Evolutionary conservation across 2,888 invertebrate genomes (phyloP).

Genomic region (Phyllotreta striolata): DNA sequence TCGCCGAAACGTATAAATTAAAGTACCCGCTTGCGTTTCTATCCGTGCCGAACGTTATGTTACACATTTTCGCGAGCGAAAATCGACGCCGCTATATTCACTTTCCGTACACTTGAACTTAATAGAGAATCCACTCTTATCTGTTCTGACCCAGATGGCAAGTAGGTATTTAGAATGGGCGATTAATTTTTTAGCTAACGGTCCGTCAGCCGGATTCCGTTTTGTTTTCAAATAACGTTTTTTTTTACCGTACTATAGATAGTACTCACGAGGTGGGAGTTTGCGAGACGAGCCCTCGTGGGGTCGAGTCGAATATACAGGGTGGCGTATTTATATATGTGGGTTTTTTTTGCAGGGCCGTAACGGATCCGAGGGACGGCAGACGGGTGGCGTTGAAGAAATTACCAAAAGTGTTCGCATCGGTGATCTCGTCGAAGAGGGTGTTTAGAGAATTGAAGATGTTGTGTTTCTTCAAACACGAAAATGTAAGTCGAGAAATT

Average conservation of each 20-base stretch:
- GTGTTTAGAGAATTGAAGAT: slow-evolving; percentile 99
- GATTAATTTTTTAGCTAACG: slow-evolving; percentile 27
- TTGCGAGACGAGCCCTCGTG: too few species aligned
- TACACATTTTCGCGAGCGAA: slow-evolving; percentile 33
- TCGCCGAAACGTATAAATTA: background rate
- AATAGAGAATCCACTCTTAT: slow-evolving; percentile 32
- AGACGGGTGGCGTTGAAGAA: slow-evolving; percentile 98
- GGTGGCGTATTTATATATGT: too few species aligned
- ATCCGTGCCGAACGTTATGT: slow-evolving; percentile 12
- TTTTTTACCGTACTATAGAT: background rate
- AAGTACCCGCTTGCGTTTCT: background rate
- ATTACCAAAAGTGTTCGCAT: slow-evolving; percentile 99
- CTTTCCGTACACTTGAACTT: slow-evolving; percentile 38
- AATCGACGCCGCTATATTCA: slow-evolving; percentile 22
- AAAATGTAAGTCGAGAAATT: slow-evolving; percentile 85
- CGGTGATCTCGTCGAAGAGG: slow-evolving; percentile 97
- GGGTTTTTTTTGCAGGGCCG: slow-evolving; percentile 81
- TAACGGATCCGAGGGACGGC: slow-evolving; percentile 98
- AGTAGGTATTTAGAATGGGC: slow-evolving; percentile 38
- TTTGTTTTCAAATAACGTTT: slow-evolving; percentile 13
- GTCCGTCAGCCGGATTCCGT: slow-evolving; percentile 23
- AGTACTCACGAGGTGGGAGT: too few species aligned
- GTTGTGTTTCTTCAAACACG: slow-evolving; percentile 99
- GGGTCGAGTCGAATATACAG: too few species aligned
- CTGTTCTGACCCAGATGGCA: slow-evolving; percentile 36